Evolutionary conservation across 1,140 invertebrate genomes (phyloP).

Genomic region (Solenopsis invicta): DNA sequence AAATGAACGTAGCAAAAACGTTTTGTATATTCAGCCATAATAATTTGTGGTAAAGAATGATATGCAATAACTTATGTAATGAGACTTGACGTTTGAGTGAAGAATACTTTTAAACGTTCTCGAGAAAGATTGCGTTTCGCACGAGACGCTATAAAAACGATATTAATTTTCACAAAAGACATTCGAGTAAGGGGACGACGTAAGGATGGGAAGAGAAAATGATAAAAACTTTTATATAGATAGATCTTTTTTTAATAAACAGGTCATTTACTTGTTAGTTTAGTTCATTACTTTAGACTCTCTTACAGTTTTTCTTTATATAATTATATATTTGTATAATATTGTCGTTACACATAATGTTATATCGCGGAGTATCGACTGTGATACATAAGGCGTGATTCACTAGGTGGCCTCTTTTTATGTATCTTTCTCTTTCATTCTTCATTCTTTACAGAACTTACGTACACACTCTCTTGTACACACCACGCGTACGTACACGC

Average conservation of each 20-base stretch:
- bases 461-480: constrained; percentile 69
- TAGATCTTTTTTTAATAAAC: constrained; percentile 83
- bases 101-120: constrained; percentile 4
- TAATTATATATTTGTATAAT: constrained; percentile 33
- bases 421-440: constrained; percentile 53
- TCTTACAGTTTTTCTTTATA: constrained; percentile 81
- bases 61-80: not conserved
- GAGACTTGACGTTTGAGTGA: not conserved
- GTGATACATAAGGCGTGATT: constrained; percentile 75
- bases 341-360: constrained; percentile 82
- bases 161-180: not conserved
- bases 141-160: not conserved
- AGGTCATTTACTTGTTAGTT: constrained; percentile 82
- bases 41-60: not conserved
- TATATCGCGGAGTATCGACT: constrained; percentile 76
- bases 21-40: not conserved
- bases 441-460: constrained; percentile 47
- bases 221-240: constrained; percentile 54
- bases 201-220: constrained; percentile 19
- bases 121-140: not conserved
- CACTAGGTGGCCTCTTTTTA: constrained; percentile 71
- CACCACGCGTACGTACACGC: constrained; percentile 49
- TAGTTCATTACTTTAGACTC: constrained; percentile 85
- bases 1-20: not conserved
- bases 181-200: not conserved